A percentile compares a stretch with the other conserved stretches of the same genome.
Conservation (phyloP, 2,888 invertebrate species). For the Brenthis hecate region DNA sequence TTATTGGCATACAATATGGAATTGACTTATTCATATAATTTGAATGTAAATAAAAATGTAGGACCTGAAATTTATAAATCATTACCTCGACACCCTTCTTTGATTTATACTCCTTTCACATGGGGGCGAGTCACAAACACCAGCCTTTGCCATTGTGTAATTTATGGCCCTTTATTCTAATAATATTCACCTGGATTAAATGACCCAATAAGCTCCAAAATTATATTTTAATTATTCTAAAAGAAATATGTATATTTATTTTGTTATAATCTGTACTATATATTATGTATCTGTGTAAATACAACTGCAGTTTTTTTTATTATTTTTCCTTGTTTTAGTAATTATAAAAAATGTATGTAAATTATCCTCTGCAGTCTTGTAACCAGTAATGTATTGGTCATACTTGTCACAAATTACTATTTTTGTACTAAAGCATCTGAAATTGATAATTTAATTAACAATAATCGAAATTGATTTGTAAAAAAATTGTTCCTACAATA, state of each 20-base stretch:
- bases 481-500: too few species aligned
- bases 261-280: background rate
- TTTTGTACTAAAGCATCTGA: too few species aligned
- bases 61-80: slow-evolving; percentile 58
- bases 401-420: too few species aligned
- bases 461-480: too few species aligned
- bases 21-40: slow-evolving; percentile 7
- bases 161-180: slow-evolving; percentile 52
- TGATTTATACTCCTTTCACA: slow-evolving; percentile 61
- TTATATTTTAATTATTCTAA: background rate
- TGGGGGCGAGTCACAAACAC: slow-evolving; percentile 58
- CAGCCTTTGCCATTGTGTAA: slow-evolving; percentile 51
- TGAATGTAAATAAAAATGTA: slow-evolving; percentile 18
- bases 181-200: slow-evolving; percentile 31
- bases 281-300: too few species aligned
- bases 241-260: background rate
- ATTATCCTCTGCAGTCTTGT: too few species aligned
- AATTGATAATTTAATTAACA: too few species aligned
- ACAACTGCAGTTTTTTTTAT: too few species aligned
- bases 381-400: too few species aligned
- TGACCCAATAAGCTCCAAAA: slow-evolving; percentile 2
- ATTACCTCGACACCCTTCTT: slow-evolving; percentile 58
- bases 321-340: too few species aligned
- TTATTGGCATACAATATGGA: background rate
- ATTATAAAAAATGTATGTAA: too few species aligned